A percentile compares a stretch with the other conserved stretches of the same genome.
phyloP scores from a whole-genome alignment of 2,888 invertebrate species.

The Dorcus parallelipipedus region DNA sequence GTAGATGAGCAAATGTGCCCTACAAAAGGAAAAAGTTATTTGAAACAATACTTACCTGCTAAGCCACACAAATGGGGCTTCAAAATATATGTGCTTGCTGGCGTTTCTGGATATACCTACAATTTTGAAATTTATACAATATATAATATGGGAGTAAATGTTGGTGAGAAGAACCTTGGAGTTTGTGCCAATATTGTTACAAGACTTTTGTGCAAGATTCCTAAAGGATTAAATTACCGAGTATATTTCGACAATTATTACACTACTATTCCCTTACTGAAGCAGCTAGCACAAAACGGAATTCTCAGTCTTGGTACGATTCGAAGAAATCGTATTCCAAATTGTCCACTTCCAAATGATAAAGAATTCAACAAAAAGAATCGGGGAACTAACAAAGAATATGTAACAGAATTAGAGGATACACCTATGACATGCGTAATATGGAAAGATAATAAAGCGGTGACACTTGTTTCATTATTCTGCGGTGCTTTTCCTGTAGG shows the following conservation, averaged over 20 bases:
- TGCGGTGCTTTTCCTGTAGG: too few species aligned
- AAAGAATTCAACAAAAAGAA: conserved; percentile 27
- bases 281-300: conserved; percentile 30
- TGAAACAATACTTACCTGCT: too few species aligned
- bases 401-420: too few species aligned
- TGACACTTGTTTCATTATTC: too few species aligned
- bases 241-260: conserved; percentile 40
- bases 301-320: conserved; percentile 36
- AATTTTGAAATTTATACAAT: conserved; percentile 6
- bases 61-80: too few species aligned
- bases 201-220: conserved; percentile 33
- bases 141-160: conserved; percentile 2
- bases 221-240: conserved; percentile 32
- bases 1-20: too few species aligned
- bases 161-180: conserved; percentile 33
- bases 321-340: conserved; percentile 33
- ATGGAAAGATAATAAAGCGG: too few species aligned
- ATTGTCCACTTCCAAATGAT: conserved; percentile 36
- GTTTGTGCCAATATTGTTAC: conserved; percentile 37
- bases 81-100: conserved; percentile 20
- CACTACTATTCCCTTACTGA: conserved; percentile 29
- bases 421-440: too few species aligned
- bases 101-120: conserved; percentile 19
- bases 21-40: too few species aligned
- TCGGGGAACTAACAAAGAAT: conserved; percentile 29